A percentile compares a stretch with the other conserved stretches of the same genome.
Evolutionary conservation across 2,888 invertebrate species (phyloP).

Genomic region (Pseudococcus longispinus): DNA sequence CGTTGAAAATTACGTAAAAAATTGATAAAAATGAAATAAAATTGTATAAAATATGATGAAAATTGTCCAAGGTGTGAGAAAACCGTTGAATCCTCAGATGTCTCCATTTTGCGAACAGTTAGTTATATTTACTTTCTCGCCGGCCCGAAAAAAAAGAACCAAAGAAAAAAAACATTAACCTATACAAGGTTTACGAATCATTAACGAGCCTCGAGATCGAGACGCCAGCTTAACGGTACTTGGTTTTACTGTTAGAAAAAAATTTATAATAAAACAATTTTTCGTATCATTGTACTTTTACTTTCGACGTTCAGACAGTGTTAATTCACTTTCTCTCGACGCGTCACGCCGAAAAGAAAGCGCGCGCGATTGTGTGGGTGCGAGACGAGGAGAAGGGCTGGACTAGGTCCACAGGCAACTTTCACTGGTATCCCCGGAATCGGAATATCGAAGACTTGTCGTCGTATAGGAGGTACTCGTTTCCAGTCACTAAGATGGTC

Average conservation of each 20-base stretch:
- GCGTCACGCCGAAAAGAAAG: slow-evolving; percentile 56
- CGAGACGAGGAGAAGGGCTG: slow-evolving; percentile 6
- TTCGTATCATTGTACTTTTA: slow-evolving; percentile 52
- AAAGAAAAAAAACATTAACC: background rate
- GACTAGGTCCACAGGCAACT: slow-evolving; percentile 51
- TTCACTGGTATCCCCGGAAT: slow-evolving; percentile 48
- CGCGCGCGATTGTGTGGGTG: slow-evolving; percentile 51
- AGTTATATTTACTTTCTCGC: background rate
- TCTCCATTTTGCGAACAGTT: background rate
- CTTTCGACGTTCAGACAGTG: slow-evolving; percentile 44
- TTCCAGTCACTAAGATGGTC: slow-evolving; percentile 13
- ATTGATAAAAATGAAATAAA: too few species aligned
- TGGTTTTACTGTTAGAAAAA: slow-evolving; percentile 28
- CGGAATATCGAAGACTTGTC: slow-evolving; percentile 16
- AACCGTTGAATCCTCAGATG: too few species aligned
- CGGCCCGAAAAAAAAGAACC: background rate
- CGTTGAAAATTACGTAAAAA: too few species aligned
- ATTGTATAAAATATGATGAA: too few species aligned
- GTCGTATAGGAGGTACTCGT: slow-evolving; percentile 2
- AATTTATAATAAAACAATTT: slow-evolving; percentile 14
- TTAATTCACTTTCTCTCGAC: slow-evolving; percentile 55
- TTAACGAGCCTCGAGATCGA: background rate
- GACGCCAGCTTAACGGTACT: slow-evolving; percentile 31
- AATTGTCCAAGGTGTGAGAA: too few species aligned
- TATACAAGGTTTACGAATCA: slow-evolving; percentile 26